These are phyloP conservation scores for Gallinago nigripennis DNA, from an alignment of 2,797 vertebrate species.

Conservation along the genomic window DNA sequence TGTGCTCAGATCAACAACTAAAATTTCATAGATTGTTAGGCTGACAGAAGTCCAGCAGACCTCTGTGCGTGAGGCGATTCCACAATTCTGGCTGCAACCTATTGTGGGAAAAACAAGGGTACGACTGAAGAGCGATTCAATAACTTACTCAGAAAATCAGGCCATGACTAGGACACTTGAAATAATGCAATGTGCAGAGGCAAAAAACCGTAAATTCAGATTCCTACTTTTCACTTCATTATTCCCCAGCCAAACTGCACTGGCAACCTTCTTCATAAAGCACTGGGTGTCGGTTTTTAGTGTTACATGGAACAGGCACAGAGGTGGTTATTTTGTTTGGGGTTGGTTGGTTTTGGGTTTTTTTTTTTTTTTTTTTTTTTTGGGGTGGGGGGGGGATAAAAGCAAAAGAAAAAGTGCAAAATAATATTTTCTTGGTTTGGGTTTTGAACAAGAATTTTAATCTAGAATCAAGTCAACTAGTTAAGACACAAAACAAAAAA, in stretches of 20 bases:
- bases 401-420: background rate
- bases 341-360: too few species aligned
- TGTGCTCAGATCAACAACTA: background rate
- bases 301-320: background rate
- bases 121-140: background rate
- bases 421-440: background rate
- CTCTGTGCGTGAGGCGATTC: background rate
- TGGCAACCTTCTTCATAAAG: rapidly evolving
- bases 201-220: background rate
- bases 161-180: background rate
- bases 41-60: background rate
- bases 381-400: rapidly evolving
- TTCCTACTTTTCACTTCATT: background rate
- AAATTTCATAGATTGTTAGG: background rate
- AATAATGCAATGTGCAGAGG: background rate
- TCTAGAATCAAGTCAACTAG: background rate
- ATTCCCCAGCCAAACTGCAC: background rate
- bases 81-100: background rate
- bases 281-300: background rate
- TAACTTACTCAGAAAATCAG: background rate
- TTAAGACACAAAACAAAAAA: background rate
- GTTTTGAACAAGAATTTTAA: background rate
- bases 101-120: background rate
- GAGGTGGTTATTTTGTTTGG: background rate
- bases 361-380: background rate